Base-by-base conservation (phyloP, 1,140 invertebrate species). In the Artemia franciscana region DNA sequence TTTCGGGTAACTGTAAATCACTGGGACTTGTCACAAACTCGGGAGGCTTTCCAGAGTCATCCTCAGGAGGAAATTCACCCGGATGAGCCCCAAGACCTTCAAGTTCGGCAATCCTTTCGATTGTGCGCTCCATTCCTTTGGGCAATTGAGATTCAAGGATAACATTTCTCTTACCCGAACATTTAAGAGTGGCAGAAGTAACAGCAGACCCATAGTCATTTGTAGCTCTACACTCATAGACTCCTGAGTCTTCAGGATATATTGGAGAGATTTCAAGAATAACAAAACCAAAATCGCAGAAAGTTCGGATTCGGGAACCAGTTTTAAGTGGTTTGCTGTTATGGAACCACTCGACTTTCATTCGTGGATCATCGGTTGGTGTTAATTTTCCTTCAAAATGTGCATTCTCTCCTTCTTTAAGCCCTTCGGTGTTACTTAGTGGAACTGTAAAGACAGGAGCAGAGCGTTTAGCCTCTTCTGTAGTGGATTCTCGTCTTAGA, bases 271-370 rank as follows among this genome's bases (percentile, higher is more conserved):
- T 91, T 78, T 93, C 89, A 64, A 91, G 74, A 67, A 93, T 91
- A 15, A 91, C 88, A 70, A 93, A 94, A 57, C 91, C 91, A 75
- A 94, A 94, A 72, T 94, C 90, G 70, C 88, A 88, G 82, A 94
- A 93, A 58, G 87, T 91, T 59, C 89, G 82, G 76, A 93, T 92
- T 66, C 91, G 78, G 15, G 89, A 90, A 60, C 87, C 89, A 30
- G 88, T 86, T 73, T 83, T 84, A 56, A 93, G 74, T 24, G 89
- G 84, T 75, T 90, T 87, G 60, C 88, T 88, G 73, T 94, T 91
- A 84, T 86, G 90, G 76, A 86, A 91, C 90, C 90, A 94, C 78
- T 93, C 89, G 25, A 95, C 86, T 76, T 88, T 91, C 64, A 96
- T 78, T 70, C 87, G 90, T 25, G 92, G 87, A 79, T 97, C 93